Conservation (phyloP, 64 coral and sea anemone species). For the Actinia tenebrosa region DNA sequence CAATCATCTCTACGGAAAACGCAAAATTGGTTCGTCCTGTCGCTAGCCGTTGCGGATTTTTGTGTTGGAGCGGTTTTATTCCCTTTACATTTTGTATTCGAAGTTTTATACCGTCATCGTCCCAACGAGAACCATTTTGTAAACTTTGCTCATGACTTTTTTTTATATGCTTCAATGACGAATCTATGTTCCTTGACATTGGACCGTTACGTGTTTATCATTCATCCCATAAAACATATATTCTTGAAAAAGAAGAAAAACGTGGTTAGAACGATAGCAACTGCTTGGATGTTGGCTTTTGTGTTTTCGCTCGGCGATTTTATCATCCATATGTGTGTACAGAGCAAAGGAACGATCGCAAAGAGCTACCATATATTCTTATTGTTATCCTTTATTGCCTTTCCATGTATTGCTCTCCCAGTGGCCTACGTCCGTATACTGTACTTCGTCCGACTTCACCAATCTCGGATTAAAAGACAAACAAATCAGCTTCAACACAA, state of each 20-base stretch:
- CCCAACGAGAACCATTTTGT: not conserved
- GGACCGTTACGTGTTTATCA: not conserved
- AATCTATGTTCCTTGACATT: conserved; percentile 16
- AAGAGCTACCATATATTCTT: not conserved
- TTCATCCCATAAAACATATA: not conserved
- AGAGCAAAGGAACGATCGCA: not conserved
- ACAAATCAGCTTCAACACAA: not conserved
- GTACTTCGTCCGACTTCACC: not conserved
- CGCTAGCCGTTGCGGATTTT: conserved; percentile 34
- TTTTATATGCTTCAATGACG: conserved; percentile 11
- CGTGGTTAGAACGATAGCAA: not conserved
- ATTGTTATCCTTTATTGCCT: not conserved
- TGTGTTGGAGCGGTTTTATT: not conserved
- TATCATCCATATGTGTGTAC: not conserved
- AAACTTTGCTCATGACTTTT: not conserved
- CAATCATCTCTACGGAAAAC: conserved; percentile 1
- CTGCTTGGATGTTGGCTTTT: not conserved
- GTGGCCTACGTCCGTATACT: not conserved
- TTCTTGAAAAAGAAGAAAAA: not conserved
- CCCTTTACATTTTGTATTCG: not conserved
- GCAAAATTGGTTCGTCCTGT: conserved; percentile 43
- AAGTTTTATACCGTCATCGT: not conserved
- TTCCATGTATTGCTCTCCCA: not conserved
- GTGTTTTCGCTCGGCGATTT: not conserved
- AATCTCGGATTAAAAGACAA: not conserved